A percentile compares a stretch with the other conserved stretches of the same genome.
phyloP scores from a whole-genome alignment of 2,113 vertebrate genomes.

The Xyrauchen texanus region DNA sequence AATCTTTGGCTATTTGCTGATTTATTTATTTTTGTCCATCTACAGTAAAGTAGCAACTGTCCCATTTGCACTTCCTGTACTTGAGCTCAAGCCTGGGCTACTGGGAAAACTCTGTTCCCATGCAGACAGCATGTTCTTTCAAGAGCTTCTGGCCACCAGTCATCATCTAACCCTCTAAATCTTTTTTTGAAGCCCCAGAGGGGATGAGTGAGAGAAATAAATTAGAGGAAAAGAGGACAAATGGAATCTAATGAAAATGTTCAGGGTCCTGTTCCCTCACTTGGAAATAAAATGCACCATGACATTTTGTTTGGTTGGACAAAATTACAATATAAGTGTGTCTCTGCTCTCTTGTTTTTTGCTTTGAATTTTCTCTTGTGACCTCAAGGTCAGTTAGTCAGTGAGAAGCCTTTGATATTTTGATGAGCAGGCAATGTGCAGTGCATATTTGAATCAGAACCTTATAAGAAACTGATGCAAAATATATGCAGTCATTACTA shows the following conservation, averaged over 20 bases:
- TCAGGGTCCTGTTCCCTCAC: too few relatives aligned
- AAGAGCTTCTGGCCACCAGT: slow-evolving; percentile 24
- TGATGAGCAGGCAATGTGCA: too few relatives aligned
- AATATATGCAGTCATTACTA: neutral
- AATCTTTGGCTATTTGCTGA: neutral
- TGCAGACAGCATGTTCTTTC: slow-evolving; percentile 20
- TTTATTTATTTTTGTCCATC: too few relatives aligned
- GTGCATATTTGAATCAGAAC: too few relatives aligned
- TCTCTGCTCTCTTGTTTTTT: too few relatives aligned
- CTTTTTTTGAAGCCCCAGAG: slow-evolving; percentile 5
- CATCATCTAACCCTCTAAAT: slow-evolving; percentile 21
- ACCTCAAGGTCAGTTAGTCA: too few relatives aligned
- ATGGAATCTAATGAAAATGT: slow-evolving; percentile 6
- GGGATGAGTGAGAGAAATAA: neutral
- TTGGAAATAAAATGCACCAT: too few relatives aligned
- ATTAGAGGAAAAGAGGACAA: slow-evolving; percentile 3
- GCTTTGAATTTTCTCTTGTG: too few relatives aligned
- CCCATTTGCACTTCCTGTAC: neutral
- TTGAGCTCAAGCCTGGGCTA: neutral
- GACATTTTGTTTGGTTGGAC: too few relatives aligned
- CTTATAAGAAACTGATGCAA: too few relatives aligned
- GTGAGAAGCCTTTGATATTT: too few relatives aligned
- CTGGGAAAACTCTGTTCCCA: slow-evolving; percentile 15
- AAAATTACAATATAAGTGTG: too few relatives aligned
- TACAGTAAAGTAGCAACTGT: neutral